Percentiles rank a stretch among this genome's conserved stretches.
Evolutionary conservation across 2,113 vertebrate genomes (phyloP).

Genomic region (Asarcornis scutulata): DNA sequence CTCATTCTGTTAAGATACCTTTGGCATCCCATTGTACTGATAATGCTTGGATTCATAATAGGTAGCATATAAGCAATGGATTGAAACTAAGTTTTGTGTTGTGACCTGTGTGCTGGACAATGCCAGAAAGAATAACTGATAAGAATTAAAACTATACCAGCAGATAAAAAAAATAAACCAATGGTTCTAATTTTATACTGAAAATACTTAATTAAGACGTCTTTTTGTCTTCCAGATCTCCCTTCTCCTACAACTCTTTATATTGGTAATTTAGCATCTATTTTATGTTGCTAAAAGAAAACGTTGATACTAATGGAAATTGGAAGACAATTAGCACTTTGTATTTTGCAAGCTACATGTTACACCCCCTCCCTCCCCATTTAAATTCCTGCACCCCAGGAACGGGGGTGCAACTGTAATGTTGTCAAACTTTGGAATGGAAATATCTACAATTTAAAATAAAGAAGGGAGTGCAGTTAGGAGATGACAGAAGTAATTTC

Average conservation of each 20-base stretch:
- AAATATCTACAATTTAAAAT: neutral
- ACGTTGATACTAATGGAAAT: neutral
- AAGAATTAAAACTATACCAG: neutral
- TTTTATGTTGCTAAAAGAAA: neutral
- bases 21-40: neutral
- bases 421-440: neutral
- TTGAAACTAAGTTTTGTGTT: neutral
- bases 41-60: neutral
- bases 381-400: neutral
- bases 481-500: neutral
- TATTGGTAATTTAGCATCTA: accelerated
- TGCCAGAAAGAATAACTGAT: neutral
- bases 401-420: neutral
- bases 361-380: neutral
- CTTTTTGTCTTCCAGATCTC: neutral
- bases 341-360: neutral
- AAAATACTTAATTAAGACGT: neutral
- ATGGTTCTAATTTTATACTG: neutral
- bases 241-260: neutral
- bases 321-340: neutral
- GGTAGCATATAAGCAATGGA: neutral
- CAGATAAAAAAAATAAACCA: neutral
- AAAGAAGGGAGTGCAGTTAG: accelerated
- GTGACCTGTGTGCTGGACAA: neutral
- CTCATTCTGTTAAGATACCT: neutral